Evolutionary conservation across 2,113 vertebrate species (phyloP), one percentile per base, ranked within the genome.

Genomic region (Holacanthus passer): DNA sequence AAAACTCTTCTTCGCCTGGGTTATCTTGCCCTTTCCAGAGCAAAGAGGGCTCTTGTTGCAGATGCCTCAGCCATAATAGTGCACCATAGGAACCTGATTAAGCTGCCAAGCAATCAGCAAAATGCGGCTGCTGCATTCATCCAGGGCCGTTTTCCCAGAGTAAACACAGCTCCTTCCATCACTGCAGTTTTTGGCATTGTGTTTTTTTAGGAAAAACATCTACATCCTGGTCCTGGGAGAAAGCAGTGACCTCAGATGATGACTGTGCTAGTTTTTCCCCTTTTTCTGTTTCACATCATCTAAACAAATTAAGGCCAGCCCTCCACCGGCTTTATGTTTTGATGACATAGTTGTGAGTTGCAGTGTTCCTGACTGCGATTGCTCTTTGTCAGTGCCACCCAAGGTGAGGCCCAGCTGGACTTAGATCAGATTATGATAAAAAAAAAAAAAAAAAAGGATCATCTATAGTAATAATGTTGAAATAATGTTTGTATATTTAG

Each of bases 21-120:
- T 83, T 52, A 56, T 64, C 31, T 41, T 64, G 78, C 35, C 62
- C 60, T 73, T 77, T 47, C 1, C n/a, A 37, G 59, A 73, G 75
- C 41, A 83, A 73, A 82, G 19, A 62, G 1, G 5, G 10, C 81
- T 79, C 29, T 83, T 90, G 81, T 85, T 85, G 74, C 59, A 19
- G 41, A 63, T 81, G 69, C 62, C 59, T 73, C 81, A 19, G 76
- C 13, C 50, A 39, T 91, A 82, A 90, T 77, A 59, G 71, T 48
- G 11, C 67, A 83, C 87, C 83, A 74, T 73, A 81, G 77, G 73
- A 88, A 79, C 56, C 72, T 78, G 16, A 81, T 91, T 88, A 86
- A 73, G 76, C 53, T 89, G 87, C 73, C 82, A 87, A 81, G 74
- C 73, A 91, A 87, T 89, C 68, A 83, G 22, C 53, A 63, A 82